Conservation (phyloP, 2,113 vertebrate genomes). For the Trichechus manatus region DNA sequence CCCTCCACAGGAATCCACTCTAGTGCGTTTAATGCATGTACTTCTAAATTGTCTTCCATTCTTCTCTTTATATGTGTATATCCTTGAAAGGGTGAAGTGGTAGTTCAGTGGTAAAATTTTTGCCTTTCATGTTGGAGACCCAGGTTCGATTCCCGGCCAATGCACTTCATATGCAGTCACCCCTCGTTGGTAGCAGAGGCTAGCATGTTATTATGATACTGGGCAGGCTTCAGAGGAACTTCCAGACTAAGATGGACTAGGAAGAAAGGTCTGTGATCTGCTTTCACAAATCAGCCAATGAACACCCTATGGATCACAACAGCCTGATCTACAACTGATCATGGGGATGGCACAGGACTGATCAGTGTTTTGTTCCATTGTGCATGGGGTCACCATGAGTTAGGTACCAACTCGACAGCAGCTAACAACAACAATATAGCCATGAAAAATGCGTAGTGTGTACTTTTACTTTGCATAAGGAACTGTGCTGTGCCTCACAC, state of each 20-base stretch:
- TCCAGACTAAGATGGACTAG: not conserved
- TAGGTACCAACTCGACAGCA: not conserved
- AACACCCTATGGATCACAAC: not conserved
- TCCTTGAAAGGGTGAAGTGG: not conserved
- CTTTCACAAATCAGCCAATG: not conserved
- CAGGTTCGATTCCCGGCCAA: not conserved
- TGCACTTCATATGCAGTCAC: not conserved
- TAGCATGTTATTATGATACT: not conserved
- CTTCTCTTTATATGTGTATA: accelerated
- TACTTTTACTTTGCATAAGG: not conserved
- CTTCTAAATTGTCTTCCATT: not conserved
- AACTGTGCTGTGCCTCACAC: not conserved
- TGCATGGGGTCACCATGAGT: not conserved
- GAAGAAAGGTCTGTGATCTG: not conserved
- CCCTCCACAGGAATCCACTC: not conserved
- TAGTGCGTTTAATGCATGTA: accelerated
- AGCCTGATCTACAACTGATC: not conserved
- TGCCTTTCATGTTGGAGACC: not conserved
- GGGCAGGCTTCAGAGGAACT: not conserved
- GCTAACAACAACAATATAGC: not conserved
- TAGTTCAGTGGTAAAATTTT: not conserved
- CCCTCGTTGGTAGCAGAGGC: not conserved
- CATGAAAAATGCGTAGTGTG: accelerated
- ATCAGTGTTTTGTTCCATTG: not conserved
- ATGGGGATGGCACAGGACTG: not conserved